Conservation (phyloP, 2,888 invertebrate genomes). For the Zonitis immaculata region DNA sequence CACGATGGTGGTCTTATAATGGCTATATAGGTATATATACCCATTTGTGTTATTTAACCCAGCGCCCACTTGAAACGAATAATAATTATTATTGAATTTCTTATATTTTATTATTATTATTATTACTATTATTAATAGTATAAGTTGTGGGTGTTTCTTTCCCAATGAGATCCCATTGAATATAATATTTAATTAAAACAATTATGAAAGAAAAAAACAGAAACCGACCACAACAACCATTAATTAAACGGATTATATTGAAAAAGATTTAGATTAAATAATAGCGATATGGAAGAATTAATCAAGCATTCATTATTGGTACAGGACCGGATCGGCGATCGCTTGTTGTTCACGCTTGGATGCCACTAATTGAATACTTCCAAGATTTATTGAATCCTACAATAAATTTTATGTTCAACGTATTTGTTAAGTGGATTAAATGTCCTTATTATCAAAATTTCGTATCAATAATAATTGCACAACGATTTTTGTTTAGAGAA, state of each 20-base stretch:
- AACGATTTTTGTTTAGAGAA: too few relatives aligned
- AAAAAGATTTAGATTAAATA: constrained; percentile 3
- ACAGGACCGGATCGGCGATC: too few relatives aligned
- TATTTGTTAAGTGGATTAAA: too few relatives aligned
- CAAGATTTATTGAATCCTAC: too few relatives aligned
- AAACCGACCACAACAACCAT: constrained; percentile 11
- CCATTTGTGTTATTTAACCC: background rate
- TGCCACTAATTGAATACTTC: too few relatives aligned
- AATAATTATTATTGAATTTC: background rate
- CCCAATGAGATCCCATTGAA: constrained; percentile 1
- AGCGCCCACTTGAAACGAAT: background rate
- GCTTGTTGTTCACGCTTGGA: too few relatives aligned
- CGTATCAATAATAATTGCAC: too few relatives aligned
- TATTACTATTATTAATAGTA: constrained; percentile 2
- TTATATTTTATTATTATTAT: background rate
- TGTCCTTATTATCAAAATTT: too few relatives aligned
- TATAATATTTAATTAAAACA: constrained; percentile 11
- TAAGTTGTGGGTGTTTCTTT: constrained; percentile 2
- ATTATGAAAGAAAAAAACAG: too few relatives aligned
- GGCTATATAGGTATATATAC: too few relatives aligned
- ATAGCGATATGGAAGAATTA: constrained; percentile 14
- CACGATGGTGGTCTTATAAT: constrained; percentile 5
- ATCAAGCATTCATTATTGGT: too few relatives aligned
- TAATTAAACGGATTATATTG: constrained; percentile 12
- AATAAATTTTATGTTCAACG: too few relatives aligned